phyloP scores from a whole-genome alignment of 2,113 vertebrate species.

The Plecturocebus donacophilus region DNA sequence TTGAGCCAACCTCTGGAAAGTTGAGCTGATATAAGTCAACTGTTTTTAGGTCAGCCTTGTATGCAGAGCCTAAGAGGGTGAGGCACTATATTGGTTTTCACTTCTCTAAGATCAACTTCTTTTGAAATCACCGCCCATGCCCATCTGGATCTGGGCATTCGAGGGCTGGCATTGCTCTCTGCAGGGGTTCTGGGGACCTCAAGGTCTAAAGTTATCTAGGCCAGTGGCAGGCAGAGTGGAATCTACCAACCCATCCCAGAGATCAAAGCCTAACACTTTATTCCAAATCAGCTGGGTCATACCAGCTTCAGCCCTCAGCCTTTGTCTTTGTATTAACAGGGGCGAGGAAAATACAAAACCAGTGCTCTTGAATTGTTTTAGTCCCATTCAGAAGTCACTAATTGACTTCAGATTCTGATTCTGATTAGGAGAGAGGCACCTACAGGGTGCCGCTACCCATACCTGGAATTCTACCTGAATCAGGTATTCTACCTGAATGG shows the following conservation, averaged over 20 bases:
- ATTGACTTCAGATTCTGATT: neutral
- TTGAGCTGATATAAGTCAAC: neutral
- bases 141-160: neutral
- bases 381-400: neutral
- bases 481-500: too few species aligned
- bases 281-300: neutral
- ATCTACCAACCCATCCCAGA: neutral
- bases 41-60: neutral
- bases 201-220: neutral
- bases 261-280: neutral
- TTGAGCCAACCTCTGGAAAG: neutral
- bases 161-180: neutral
- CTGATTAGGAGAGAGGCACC: neutral
- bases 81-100: neutral
- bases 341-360: too few species aligned
- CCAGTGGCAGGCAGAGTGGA: neutral
- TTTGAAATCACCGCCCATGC: neutral
- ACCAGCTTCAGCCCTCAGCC: neutral
- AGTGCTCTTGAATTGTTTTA: neutral
- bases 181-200: neutral
- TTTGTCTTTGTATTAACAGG: neutral
- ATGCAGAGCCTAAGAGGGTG: neutral
- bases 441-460: neutral
- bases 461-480: too few species aligned
- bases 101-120: neutral